Evolutionary conservation across 2,888 invertebrate genomes (phyloP).

Genomic region (Yponomeuta evonymella): DNA sequence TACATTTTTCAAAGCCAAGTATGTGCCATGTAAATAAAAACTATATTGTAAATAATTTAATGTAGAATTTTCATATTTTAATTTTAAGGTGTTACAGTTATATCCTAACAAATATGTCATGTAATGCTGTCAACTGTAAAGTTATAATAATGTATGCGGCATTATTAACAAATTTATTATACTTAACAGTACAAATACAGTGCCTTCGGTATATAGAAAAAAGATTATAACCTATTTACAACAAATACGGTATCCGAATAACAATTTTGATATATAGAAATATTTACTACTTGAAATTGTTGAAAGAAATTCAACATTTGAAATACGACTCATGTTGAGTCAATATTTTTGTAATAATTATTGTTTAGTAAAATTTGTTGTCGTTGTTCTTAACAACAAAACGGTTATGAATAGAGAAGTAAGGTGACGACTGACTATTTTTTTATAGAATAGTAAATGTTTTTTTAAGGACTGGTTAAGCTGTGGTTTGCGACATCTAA

Average conservation of each 20-base stretch:
- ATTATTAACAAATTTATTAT: no score
- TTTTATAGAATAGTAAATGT: neutral
- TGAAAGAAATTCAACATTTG: conserved; percentile 50
- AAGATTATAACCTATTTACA: conserved; percentile 26
- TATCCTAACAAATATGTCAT: neutral
- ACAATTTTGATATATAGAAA: conserved; percentile 27
- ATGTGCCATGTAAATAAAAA: conserved; percentile 61
- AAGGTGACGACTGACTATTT: conserved; percentile 6
- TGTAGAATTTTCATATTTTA: conserved; percentile 16
- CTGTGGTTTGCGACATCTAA: no score
- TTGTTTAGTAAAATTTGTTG: conserved; percentile 21
- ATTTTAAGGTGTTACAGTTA: conserved; percentile 15
- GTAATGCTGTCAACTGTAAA: neutral
- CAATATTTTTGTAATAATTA: conserved; percentile 24
- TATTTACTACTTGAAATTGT: conserved; percentile 36
- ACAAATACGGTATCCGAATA: conserved; percentile 27
- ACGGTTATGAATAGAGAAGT: neutral
- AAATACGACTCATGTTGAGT: conserved; percentile 63
- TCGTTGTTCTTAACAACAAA: neutral
- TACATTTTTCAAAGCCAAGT: conserved; percentile 39
- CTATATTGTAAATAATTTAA: conserved; percentile 11
- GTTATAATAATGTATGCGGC: neutral
- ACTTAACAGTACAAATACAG: conserved; percentile 39
- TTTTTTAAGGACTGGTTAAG: neutral
- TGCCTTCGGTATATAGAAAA: conserved; percentile 35